These are phyloP conservation scores for Cheilosia scutellata DNA, from an alignment of 2,888 invertebrate genomes.

Conservation along the genomic window DNA sequence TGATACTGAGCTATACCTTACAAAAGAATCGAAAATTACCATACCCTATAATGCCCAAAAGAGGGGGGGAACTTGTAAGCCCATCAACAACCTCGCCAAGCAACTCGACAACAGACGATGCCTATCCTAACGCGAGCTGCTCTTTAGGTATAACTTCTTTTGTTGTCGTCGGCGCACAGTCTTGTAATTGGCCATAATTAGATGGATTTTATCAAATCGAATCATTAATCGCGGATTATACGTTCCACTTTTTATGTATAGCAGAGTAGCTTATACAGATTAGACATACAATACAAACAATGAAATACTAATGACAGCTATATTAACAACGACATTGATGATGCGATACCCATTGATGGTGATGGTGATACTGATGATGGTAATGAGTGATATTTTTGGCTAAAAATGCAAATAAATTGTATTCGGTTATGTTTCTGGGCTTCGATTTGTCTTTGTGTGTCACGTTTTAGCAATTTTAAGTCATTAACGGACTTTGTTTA, in stretches of 20 bases:
- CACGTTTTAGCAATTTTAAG: conserved; percentile 59
- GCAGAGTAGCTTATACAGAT: conserved; percentile 7
- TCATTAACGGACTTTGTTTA: conserved; percentile 57
- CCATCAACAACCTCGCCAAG: background rate
- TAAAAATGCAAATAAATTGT: conserved; percentile 33
- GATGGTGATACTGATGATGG: background rate
- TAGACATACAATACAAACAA: conserved; percentile 24
- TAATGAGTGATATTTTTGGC: background rate
- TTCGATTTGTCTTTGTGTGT: conserved; percentile 48
- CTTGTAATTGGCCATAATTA: conserved; percentile 66
- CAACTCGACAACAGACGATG: too few relatives aligned
- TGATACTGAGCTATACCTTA: too few relatives aligned
- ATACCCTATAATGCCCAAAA: conserved; percentile 1
- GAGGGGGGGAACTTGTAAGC: background rate
- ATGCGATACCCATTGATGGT: background rate
- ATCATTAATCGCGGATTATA: conserved; percentile 61
- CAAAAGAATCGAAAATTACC: background rate
- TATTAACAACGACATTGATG: conserved; percentile 5
- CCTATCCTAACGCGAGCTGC: too few relatives aligned
- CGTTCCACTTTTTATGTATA: background rate
- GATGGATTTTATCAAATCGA: conserved; percentile 58
- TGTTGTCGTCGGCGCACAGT: conserved; percentile 36
- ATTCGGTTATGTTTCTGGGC: conserved; percentile 6
- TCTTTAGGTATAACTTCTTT: conserved; percentile 14
- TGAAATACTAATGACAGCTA: conserved; percentile 52